Evolutionary conservation across 2,888 invertebrate genomes (phyloP).

Genomic region (Euspilapteryx auroguttella): DNA sequence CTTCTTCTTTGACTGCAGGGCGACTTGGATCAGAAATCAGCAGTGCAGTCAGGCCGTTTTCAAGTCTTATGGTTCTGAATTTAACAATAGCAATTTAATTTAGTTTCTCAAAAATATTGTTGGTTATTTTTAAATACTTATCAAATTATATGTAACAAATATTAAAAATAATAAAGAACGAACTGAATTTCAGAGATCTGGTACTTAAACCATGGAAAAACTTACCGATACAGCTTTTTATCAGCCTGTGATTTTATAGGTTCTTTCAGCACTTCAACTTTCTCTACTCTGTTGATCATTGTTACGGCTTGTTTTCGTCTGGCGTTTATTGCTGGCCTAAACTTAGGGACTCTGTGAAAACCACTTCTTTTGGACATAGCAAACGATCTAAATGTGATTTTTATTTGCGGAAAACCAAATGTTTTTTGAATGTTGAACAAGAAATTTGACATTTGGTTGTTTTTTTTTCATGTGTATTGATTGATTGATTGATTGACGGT

Average conservation of each 20-base stretch:
- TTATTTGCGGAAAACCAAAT: slow-evolving; percentile 25
- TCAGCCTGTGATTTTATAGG: slow-evolving; percentile 77
- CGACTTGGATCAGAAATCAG: slow-evolving; percentile 67
- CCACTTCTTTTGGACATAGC: slow-evolving; percentile 42
- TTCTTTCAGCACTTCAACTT: slow-evolving; percentile 42
- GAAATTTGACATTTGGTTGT: slow-evolving; percentile 56
- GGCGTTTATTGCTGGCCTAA: slow-evolving; percentile 27
- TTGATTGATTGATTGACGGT: too few species aligned
- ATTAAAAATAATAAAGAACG: too few species aligned
- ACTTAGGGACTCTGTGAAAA: slow-evolving; percentile 34
- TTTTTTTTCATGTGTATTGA: too few species aligned
- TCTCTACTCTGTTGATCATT: slow-evolving; percentile 27
- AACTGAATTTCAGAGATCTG: too few species aligned
- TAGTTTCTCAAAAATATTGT: neutral
- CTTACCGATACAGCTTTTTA: slow-evolving; percentile 76
- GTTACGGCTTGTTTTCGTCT: slow-evolving; percentile 16
- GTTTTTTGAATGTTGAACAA: slow-evolving; percentile 41
- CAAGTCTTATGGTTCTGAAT: slow-evolving; percentile 63
- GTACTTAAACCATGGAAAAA: too few species aligned
- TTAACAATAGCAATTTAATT: neutral
- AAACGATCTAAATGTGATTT: slow-evolving; percentile 13
- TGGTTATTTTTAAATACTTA: neutral
- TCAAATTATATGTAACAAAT: neutral
- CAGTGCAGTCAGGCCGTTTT: slow-evolving; percentile 73
- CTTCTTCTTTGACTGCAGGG: slow-evolving; percentile 16